Evolutionary conservation across 2,797 vertebrate species (phyloP), one percentile per base, ranked within the genome.

Genomic region (Hemibagrus guttatus): DNA sequence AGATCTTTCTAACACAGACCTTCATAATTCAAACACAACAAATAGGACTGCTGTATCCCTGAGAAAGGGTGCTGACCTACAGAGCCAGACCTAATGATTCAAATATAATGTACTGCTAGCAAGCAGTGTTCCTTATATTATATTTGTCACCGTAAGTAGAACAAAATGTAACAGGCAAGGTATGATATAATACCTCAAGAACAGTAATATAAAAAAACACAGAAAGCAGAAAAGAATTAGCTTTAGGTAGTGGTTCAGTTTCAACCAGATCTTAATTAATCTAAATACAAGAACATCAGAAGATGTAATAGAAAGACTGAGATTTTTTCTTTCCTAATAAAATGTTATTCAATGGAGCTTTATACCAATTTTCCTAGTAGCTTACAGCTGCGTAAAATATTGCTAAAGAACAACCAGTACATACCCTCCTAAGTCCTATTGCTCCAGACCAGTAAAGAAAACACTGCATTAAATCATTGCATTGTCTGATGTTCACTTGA

Each of bases 11-110:
- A 79, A 86, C 81, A 86, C 68, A 59, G 31, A 61, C 2, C 2
- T 88, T 80, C 83, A 78, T 87, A 78, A 88, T 90, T 90, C 84
- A 87, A 13, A 76, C 86, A 79, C 17, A 87, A 85, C 68, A 71
- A 82, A 88, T 81, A 87, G 76, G 56, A 88, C 69, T 81, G 64
- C 87, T 82, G 85, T 83, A 78, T 69, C 66, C 52, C 66, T 76
- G 59, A 64, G 81, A 81, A 87, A 82, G 61, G 26, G 61, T 72
- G 75, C 75, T 78, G 86, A 58, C 31, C 31, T 61, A 75, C 68
- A 72, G 71, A 79, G 56, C 16, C n/a, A 26, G 46, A 28, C 42
- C 71, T 66, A 17, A 54, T 83, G 56, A 46, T 58, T 17, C 13
- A 74, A 74, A 74, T 74, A 74, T 49, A 26, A 49, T 74, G 21